phyloP scores from a whole-genome alignment of 2,113 vertebrate genomes.

The Sylvia atricapilla region DNA sequence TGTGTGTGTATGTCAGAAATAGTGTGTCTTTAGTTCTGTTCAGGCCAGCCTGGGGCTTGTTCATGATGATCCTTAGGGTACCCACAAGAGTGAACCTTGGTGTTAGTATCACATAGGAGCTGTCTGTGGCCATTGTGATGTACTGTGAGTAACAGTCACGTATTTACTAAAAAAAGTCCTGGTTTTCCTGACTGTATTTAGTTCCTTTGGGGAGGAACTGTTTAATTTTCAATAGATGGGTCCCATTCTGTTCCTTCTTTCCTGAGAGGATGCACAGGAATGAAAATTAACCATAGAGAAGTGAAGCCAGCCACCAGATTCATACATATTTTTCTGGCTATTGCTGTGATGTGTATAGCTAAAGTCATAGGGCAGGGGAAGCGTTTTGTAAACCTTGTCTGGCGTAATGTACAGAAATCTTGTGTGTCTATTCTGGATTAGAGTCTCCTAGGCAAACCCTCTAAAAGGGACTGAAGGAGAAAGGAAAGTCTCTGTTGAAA shows the following conservation, averaged over 20 bases:
- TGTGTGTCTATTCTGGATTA: not conserved
- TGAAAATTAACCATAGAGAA: not conserved
- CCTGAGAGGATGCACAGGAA: conserved; percentile 10
- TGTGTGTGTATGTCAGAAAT: not conserved
- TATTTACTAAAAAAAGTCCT: not conserved
- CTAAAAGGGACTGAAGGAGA: not conserved
- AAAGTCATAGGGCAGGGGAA: not conserved
- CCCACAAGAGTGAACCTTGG: not conserved
- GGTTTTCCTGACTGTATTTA: not conserved
- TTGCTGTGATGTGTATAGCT: not conserved
- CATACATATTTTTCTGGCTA: not conserved
- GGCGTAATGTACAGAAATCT: not conserved
- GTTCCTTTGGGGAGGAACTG: conserved; percentile 10
- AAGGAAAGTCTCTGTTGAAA: not conserved
- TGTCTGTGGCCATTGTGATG: conserved; percentile 6
- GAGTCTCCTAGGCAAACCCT: not conserved
- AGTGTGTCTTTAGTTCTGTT: not conserved
- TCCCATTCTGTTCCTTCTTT: conserved; percentile 22
- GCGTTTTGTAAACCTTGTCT: not conserved
- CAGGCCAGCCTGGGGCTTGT: not conserved
- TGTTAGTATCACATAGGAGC: conserved; percentile 1
- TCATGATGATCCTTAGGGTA: not conserved
- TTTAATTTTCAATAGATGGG: conserved; percentile 37
- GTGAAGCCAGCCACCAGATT: conserved; percentile 15
- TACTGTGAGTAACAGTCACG: not conserved